A percentile compares a stretch with the other conserved stretches of the same genome.
Evolutionary conservation across 1,140 invertebrate genomes (phyloP).

Genomic region (Zaprionus africanus): DNA sequence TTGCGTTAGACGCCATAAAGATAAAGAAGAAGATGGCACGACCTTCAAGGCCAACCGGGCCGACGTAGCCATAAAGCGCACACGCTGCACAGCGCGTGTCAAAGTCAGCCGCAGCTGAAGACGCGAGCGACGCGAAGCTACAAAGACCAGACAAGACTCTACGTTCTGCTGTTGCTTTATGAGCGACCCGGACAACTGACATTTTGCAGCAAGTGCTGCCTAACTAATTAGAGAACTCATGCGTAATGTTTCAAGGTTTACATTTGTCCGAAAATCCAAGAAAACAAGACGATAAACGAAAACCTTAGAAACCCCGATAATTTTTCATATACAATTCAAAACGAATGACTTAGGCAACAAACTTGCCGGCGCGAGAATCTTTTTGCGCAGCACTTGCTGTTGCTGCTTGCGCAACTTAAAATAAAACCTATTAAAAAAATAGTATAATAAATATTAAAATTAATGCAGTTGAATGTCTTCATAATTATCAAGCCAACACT

Average conservation of each 20-base stretch:
- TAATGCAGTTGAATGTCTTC: conserved; percentile 73
- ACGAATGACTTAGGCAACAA: conserved; percentile 57
- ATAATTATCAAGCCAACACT: conserved; percentile 54
- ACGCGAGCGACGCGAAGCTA: conserved; percentile 25
- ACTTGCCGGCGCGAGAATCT: conserved; percentile 29
- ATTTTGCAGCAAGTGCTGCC: conserved; percentile 56
- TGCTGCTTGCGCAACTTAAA: conserved; percentile 40
- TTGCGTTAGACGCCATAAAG: conserved; percentile 54
- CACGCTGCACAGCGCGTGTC: conserved; percentile 56
- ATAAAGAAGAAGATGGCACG: conserved; percentile 61
- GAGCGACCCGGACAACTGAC: conserved; percentile 63
- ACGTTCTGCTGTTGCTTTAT: conserved; percentile 35
- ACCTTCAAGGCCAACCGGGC: conserved; percentile 67
- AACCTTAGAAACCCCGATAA: conserved; percentile 1
- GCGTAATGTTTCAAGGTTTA: conserved; percentile 75
- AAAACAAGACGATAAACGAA: neutral
- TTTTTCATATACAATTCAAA: conserved; percentile 8
- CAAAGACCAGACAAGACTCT: neutral
- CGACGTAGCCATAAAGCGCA: conserved; percentile 55
- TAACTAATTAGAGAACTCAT: conserved; percentile 60
- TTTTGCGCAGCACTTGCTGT: conserved; percentile 2
- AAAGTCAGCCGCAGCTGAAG: conserved; percentile 35
- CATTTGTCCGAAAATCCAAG: conserved; percentile 19
- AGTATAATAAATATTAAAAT: conserved; percentile 74
- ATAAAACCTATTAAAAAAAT: conserved; percentile 55